Base-by-base conservation (phyloP, 2,888 invertebrate genomes). In the Orchestes rusci region DNA sequence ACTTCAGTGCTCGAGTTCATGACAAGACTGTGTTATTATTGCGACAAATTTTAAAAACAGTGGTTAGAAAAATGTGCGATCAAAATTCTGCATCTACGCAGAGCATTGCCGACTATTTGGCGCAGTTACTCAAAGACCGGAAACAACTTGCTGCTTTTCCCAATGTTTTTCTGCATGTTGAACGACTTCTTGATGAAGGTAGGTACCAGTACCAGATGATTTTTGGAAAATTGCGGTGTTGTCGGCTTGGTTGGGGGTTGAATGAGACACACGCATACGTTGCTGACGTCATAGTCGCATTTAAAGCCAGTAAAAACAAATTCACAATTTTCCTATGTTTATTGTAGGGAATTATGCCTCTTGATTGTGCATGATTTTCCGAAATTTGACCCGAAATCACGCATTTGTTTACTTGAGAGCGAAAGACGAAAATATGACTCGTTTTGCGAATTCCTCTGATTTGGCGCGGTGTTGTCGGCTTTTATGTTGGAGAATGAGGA, bases 91-190 rank as follows among this genome's bases (percentile, higher is more conserved):
- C 67, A 31, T 87, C 85, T 71, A 91, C 91, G 74, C 91, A 92
- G 73, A 92, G 91, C 77, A 90, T 92, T 78, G 94, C 97, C 75
- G 97, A 99, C 79, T 99, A 99, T 79, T 82, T 99, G 80, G 95
- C 97, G 71, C 97, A 99, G 79, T 83, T 99, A 77, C 82, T 99
- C 71, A 99, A 99, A 82, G 99, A 99, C 82, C 92, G 96, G 79
- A 97, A 97, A 79, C 96, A 97, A 79, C 82, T 99, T 72, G 93
- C 94, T 68, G 96, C 96, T 70, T 95, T 99, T 77, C 97, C 97
- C 62, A 96, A 95, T 80, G 92, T 97, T 73, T 99, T 99, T 79
- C 85, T 93, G 76, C 97, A 99, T 78, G 85, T 96, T 72, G 97
- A 99, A 75, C 84, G 97, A 72, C 85, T 99, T 66, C 80, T 99